Evolutionary conservation across 2,888 invertebrate genomes (phyloP).

Genomic region (Apotomis turbidana): DNA sequence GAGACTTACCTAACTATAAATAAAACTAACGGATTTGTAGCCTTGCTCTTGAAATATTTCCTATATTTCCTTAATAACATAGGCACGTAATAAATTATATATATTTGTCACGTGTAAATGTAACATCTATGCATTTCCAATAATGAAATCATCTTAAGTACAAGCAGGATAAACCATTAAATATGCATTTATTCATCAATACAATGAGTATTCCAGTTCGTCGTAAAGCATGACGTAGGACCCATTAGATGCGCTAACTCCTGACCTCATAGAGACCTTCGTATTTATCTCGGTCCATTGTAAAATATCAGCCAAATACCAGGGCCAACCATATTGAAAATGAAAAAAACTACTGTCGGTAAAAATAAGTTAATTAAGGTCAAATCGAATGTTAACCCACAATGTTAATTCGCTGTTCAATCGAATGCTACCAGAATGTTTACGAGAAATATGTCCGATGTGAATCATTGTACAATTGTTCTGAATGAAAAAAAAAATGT

Average conservation of each 20-base stretch:
- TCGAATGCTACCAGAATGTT: constrained; percentile 1
- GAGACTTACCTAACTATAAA: too few relatives aligned
- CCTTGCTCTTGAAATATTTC: neutral
- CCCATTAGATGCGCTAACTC: constrained; percentile 40
- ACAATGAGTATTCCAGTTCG: constrained; percentile 23
- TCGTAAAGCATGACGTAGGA: constrained; percentile 37
- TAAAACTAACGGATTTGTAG: neutral
- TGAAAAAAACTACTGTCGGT: neutral
- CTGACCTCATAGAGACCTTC: constrained; percentile 38
- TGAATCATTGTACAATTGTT: too few relatives aligned
- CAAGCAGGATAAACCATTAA: neutral
- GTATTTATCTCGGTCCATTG: constrained; percentile 29
- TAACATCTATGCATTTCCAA: neutral
- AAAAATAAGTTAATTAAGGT: constrained; percentile 38
- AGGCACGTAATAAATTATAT: too few relatives aligned
- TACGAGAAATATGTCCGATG: neutral
- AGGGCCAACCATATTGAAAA: constrained; percentile 31
- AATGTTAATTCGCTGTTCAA: neutral
- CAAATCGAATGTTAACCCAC: constrained; percentile 25
- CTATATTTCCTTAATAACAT: too few relatives aligned
- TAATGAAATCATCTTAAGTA: neutral
- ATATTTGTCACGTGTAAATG: too few relatives aligned
- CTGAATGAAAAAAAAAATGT: too few relatives aligned
- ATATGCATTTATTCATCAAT: constrained; percentile 9
- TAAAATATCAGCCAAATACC: constrained; percentile 25